phyloP scores from a whole-genome alignment of 2,797 vertebrate species.

The Petrocephalus sullivani region DNA sequence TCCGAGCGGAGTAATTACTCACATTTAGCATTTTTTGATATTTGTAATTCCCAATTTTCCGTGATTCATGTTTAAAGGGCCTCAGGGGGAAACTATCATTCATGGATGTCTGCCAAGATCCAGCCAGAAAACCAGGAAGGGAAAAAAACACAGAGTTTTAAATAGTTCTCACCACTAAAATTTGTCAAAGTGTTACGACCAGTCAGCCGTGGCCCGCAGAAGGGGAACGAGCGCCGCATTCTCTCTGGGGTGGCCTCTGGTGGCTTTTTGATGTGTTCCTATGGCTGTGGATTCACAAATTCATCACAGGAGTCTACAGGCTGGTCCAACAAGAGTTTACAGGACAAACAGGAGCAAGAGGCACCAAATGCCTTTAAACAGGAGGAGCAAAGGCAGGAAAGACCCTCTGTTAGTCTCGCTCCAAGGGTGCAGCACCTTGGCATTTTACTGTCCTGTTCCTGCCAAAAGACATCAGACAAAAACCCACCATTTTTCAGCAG shows the following conservation, averaged over 20 bases:
- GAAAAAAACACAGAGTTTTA: conserved; percentile 24
- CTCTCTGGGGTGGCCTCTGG: neutral
- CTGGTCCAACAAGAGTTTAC: neutral
- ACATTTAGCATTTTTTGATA: conserved; percentile 75
- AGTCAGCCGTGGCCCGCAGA: conserved; percentile 42
- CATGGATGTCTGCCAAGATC: conserved; percentile 69
- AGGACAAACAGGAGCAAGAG: neutral
- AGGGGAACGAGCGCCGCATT: neutral
- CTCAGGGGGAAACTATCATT: conserved; percentile 55
- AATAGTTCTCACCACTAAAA: conserved; percentile 51
- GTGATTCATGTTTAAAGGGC: conserved; percentile 69
- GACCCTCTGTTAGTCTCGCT: neutral
- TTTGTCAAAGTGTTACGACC: conserved; percentile 49
- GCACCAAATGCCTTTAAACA: neutral
- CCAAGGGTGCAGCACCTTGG: neutral
- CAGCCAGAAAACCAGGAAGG: conserved; percentile 50
- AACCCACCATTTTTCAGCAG: neutral
- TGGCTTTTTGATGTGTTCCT: conserved; percentile 10
- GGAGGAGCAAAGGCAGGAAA: neutral
- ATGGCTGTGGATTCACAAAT: conserved; percentile 44
- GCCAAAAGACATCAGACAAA: neutral
- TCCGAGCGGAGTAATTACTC: conserved; percentile 68
- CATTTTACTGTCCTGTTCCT: neutral
- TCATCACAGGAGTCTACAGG: conserved; percentile 28
- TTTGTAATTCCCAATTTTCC: conserved; percentile 74